Base-by-base conservation (phyloP, 2,888 invertebrate species). In the Drosophila multiciliata region DNA sequence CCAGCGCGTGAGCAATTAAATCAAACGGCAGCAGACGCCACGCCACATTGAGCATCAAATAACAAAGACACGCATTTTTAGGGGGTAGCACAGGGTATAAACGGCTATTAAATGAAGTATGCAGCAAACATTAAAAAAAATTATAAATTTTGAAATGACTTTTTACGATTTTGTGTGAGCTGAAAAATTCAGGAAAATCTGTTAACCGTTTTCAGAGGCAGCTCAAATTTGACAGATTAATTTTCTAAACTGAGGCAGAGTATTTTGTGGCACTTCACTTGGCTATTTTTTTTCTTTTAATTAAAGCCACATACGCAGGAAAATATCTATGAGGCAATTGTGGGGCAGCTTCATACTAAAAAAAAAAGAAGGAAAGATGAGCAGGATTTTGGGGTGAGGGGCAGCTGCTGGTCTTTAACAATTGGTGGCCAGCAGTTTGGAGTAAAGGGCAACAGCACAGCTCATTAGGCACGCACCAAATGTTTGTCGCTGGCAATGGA, bases 391-490 rank as follows among this genome's bases (percentile, higher is more conserved):
- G 12, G 17, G 20, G 8, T 11, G 17, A 5, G 23, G 29, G 32
- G 9, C 35, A 17, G 61, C 12, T 33, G 11, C 15, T 29, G 36
- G 26, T 38, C 36, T 55, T 53, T 40, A 66, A 53, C 66, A 38
- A 36, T 33, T 53, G 45, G 23, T 58, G 49, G 48, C 53, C 32
- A 11, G 29, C 26, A 38, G 55, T 17, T 48, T 36, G 35, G 20
- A 35, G 15, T 15, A 23, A 38, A 48, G 62, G 63, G 45, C 65
- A 52, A 72, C 60, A 71, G 89, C 88, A 89, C 86, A 85, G 90
- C 90, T 86, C 85, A 86, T 86, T 86, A 87, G 85, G 82, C 85
- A 86, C 85, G 85, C 90, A 86, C 86, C 90, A 67, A 89, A 78
- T 87, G 83, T 69, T 78, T 75, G 89, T 66, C 78, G 80, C 58